Percentiles rank a stretch among this genome's conserved stretches.
phyloP scores from a whole-genome alignment of 2,113 vertebrate species.

The Anthoscopus minutus region DNA sequence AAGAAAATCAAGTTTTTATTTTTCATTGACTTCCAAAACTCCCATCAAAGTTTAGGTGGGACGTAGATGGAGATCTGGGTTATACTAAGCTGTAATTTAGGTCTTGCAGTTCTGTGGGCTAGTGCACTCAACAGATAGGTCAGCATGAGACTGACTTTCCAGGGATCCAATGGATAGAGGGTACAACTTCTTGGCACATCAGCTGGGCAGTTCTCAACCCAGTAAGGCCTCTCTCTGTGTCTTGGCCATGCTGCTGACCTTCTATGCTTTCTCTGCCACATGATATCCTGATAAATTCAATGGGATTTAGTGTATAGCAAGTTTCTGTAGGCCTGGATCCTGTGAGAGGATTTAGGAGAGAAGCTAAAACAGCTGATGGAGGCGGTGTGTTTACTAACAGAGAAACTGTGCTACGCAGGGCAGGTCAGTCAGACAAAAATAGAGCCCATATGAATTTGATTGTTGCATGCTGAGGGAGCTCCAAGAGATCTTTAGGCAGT shows the following conservation, averaged over 20 bases:
- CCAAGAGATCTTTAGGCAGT: background rate
- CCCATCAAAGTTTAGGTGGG: background rate
- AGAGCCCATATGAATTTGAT: background rate
- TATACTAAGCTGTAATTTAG: background rate
- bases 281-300: background rate
- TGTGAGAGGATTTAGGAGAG: background rate
- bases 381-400: background rate
- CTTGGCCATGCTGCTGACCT: background rate
- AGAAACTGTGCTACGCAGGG: background rate
- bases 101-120: background rate
- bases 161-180: background rate
- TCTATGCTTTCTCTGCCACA: background rate
- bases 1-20: background rate
- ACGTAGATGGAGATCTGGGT: background rate
- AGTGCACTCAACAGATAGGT: background rate
- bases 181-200: background rate
- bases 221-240: background rate
- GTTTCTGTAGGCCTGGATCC: background rate
- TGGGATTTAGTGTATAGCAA: background rate
- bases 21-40: background rate
- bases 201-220: background rate
- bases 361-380: background rate
- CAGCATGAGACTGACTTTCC: background rate
- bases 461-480: background rate
- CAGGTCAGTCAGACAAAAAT: background rate